Evolutionary conservation across 2,797 vertebrate genomes (phyloP), one percentile per base, ranked within the genome.

Genomic region (Macropus fuliginosus): DNA sequence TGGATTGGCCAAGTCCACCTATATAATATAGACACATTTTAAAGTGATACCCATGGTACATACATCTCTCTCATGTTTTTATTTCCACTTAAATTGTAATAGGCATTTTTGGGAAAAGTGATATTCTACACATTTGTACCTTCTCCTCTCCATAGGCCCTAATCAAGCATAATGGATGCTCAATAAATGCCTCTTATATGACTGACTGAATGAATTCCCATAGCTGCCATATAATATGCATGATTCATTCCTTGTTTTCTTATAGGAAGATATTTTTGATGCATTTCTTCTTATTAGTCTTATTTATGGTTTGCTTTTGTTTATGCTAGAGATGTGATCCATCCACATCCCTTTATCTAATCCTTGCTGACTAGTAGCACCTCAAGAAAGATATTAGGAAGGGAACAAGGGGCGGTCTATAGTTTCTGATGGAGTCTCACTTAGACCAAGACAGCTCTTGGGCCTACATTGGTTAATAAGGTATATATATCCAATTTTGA

Each of bases 1-100:
- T 89, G 93, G 66, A 95, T 81, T 81, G 93, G 96, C 95, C 94
- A 90, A 96, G 94, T 96, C 95, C 93, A 96, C 54, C 96, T 96
- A 96, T 9, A 81, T 29, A 95, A 66, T 74, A 18, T 55, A 94
- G 92, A 92, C 46, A 74, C 31, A 16, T 54, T 54, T 93, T 59
- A 94, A 92, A 91, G 54, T 87, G 91, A 92, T 92, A 24, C 46
- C 50, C 28, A 46, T 46, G 55, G 52, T 56, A 31, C n/a, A 54
- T 59, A 34, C 3, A 55, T 81, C 62, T 55, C 3, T 57, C 18
- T 91, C 56, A 6, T 54, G 40, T 46, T 97, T 94, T 93, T 55
- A 31, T 55, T 59, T 95, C 54, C 52, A 55, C 89, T 92, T 54
- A 92, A 94, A 59, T 95, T 31, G 52, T 87, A 59, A 14, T 10